phyloP scores from a whole-genome alignment of 1,140 invertebrate genomes.

The Cheumatopsyche charites region DNA sequence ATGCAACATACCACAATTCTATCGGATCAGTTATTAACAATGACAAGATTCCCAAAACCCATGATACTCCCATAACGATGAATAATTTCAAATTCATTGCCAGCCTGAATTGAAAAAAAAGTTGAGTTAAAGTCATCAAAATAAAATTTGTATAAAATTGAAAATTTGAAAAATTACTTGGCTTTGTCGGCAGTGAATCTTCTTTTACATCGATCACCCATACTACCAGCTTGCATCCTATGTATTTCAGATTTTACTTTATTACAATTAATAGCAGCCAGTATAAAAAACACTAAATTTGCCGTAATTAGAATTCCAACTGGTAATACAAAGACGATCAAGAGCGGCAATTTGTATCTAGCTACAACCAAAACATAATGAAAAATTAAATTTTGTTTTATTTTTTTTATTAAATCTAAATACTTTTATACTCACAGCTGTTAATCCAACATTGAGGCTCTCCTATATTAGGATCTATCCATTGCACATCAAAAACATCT shows the following conservation, averaged over 20 bases:
- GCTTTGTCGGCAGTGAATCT: conserved; percentile 68
- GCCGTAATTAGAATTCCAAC: conserved; percentile 65
- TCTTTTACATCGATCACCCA: conserved; percentile 59
- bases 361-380: conserved; percentile 22
- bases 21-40: conserved; percentile 58
- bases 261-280: conserved; percentile 70
- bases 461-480: conserved; percentile 62
- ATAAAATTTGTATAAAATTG: conserved; percentile 7
- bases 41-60: conserved; percentile 70
- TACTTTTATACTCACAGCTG: conserved; percentile 53
- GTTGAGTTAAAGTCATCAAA: neutral
- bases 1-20: conserved; percentile 63
- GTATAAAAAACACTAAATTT: conserved; percentile 71
- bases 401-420: neutral
- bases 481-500: conserved; percentile 57
- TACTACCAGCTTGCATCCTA: conserved; percentile 62
- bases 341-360: conserved; percentile 18
- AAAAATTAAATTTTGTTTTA: neutral
- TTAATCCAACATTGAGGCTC: conserved; percentile 63
- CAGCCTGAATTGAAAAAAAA: conserved; percentile 60
- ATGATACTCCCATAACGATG: conserved; percentile 76
- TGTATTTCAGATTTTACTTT: conserved; percentile 73
- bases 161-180: conserved; percentile 59
- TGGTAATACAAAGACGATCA: conserved; percentile 68
- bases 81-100: conserved; percentile 74